A percentile compares a stretch with the other conserved stretches of the same genome.
phyloP scores from a whole-genome alignment of 2,888 invertebrate genomes.

The Nudaria mundana region DNA sequence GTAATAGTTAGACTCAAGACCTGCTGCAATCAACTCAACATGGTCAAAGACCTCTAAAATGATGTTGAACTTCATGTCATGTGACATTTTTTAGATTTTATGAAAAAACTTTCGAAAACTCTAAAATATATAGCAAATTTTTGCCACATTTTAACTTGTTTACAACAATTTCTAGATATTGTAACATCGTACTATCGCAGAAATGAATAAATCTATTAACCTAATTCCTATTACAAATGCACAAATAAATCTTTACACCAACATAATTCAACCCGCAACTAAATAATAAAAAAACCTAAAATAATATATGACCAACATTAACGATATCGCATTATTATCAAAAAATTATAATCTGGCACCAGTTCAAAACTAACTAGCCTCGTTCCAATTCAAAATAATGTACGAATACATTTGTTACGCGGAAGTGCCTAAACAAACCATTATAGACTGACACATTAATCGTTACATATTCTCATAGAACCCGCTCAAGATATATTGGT shows the following conservation, averaged over 20 bases:
- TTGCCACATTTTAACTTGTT: neutral
- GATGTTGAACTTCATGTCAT: no score
- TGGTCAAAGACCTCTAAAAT: no score
- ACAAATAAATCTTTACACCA: conserved; percentile 1
- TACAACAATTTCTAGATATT: neutral
- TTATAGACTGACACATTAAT: conserved; percentile 3
- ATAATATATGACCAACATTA: conserved; percentile 8
- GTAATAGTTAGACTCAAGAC: no score
- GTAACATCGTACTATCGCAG: neutral
- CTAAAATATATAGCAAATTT: no score
- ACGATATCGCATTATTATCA: conserved; percentile 14
- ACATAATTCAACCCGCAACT: conserved; percentile 2
- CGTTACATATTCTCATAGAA: neutral
- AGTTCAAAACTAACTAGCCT: conserved; percentile 32
- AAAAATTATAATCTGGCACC: conserved; percentile 31
- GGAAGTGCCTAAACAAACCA: conserved; percentile 27
- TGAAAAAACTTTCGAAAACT: no score
- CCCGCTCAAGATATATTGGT: conserved; percentile 13
- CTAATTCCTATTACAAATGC: neutral
- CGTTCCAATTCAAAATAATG: conserved; percentile 26
- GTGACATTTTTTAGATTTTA: no score
- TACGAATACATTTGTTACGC: conserved; percentile 32
- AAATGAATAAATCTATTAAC: neutral
- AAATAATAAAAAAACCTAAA: conserved; percentile 4
- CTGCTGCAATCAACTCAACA: no score